A percentile compares a stretch with the other conserved stretches of the same genome.
Evolutionary conservation across 2,888 invertebrate genomes (phyloP).

Genomic region (Galerucella calmariensis): DNA sequence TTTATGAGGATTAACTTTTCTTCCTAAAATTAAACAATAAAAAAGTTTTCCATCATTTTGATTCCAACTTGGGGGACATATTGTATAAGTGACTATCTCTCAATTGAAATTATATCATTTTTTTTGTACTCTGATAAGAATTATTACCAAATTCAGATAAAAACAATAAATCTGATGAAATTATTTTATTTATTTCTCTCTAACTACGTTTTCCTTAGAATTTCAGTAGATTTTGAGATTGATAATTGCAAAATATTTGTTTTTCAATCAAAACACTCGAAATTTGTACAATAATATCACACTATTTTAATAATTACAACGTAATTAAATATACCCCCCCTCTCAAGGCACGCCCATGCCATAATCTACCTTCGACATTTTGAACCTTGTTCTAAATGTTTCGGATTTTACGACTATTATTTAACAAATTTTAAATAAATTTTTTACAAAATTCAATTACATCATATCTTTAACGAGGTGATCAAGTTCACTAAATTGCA

Average conservation of each 20-base stretch:
- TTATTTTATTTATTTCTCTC: no score
- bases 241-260: neutral
- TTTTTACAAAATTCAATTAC: neutral
- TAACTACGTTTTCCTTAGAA: no score
- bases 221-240: no score
- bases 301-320: neutral
- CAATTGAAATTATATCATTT: neutral
- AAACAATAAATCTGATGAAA: neutral
- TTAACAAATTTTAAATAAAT: neutral
- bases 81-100: neutral
- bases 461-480: neutral
- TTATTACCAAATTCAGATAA: neutral
- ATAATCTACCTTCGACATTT: neutral
- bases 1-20: no score
- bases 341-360: neutral
- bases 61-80: no score
- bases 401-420: neutral
- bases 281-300: neutral
- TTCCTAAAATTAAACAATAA: no score
- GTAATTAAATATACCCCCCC: no score
- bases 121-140: neutral
- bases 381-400: slow-evolving; percentile 1
- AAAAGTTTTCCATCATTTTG: no score
- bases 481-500: neutral
- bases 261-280: neutral